phyloP scores from a whole-genome alignment of 2,113 vertebrate genomes.

The Eulemur macaco region DNA sequence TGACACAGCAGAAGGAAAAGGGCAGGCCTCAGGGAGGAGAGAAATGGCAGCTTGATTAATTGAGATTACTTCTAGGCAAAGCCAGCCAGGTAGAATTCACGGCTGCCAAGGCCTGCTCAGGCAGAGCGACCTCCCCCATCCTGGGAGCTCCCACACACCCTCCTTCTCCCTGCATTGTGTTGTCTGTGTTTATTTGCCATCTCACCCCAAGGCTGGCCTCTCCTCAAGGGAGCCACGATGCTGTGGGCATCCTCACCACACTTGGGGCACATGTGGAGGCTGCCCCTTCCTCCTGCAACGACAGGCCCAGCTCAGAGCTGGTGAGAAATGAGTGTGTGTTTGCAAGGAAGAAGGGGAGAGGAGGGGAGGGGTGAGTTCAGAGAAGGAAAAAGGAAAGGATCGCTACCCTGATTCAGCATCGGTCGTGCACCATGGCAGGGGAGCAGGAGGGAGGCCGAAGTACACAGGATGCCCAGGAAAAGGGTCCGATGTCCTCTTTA shows the following conservation, averaged over 20 bases:
- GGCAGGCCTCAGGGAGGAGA: not conserved
- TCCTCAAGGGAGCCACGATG: not conserved
- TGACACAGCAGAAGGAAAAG: not conserved
- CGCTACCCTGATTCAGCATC: not conserved
- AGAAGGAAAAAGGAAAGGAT: not conserved
- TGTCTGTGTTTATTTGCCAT: not conserved
- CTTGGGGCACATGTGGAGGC: rapidly evolving
- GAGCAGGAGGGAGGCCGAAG: not conserved
- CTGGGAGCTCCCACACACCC: not conserved
- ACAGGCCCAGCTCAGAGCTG: not conserved
- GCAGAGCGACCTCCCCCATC: not conserved
- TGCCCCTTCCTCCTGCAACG: not conserved
- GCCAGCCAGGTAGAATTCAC: not conserved
- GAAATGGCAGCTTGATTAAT: not conserved
- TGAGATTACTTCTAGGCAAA: not conserved
- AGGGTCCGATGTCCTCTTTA: not conserved
- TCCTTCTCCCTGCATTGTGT: not conserved
- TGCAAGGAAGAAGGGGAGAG: too few relatives aligned
- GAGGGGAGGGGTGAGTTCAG: not conserved
- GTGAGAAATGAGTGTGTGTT: too few relatives aligned
- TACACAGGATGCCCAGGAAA: not conserved
- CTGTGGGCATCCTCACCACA: not conserved
- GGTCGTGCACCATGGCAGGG: not conserved
- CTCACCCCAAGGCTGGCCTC: not conserved
- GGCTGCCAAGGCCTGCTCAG: not conserved